Percentiles rank a stretch among this genome's conserved stretches.
These are phyloP conservation scores for Oscheius sp. DNA, from an alignment of 2,888 invertebrate genomes.

Conservation along the genomic window DNA sequence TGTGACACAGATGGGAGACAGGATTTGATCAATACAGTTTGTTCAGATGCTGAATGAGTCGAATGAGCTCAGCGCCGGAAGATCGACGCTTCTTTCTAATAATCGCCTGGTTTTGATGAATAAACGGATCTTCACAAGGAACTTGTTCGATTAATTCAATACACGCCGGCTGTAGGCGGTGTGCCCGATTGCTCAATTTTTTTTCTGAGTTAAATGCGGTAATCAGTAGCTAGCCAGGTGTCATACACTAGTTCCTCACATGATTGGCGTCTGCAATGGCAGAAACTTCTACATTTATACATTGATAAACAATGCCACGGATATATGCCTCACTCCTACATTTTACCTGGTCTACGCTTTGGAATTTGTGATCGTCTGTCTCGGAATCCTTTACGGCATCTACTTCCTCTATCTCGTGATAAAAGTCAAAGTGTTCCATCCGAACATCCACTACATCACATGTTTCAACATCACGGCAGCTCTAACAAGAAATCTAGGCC, in stretches of 20 bases:
- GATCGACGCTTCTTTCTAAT: no score
- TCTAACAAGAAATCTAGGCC: not conserved
- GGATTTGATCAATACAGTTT: no score
- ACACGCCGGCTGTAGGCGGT: no score
- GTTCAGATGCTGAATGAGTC: no score
- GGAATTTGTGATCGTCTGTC: not conserved
- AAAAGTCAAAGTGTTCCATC: conserved; percentile 7
- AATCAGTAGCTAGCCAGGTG: no score
- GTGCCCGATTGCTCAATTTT: no score
- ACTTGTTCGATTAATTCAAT: no score
- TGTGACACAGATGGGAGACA: conserved; percentile 30
- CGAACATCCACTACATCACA: not conserved
- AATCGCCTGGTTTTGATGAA: no score
- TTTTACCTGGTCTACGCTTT: not conserved
- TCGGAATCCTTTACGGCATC: conserved; percentile 1
- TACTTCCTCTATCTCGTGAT: not conserved
- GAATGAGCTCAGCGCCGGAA: no score
- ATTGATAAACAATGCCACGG: not conserved
- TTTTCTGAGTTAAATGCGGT: no score
- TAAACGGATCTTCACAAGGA: no score
- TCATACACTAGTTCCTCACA: not conserved
- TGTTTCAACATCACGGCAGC: not conserved
- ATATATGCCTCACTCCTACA: not conserved
- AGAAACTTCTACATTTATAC: not conserved
- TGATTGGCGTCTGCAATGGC: conserved; percentile 17